Evolutionary conservation across 2,797 vertebrate genomes (phyloP).

Genomic region (Lophius americanus): DNA sequence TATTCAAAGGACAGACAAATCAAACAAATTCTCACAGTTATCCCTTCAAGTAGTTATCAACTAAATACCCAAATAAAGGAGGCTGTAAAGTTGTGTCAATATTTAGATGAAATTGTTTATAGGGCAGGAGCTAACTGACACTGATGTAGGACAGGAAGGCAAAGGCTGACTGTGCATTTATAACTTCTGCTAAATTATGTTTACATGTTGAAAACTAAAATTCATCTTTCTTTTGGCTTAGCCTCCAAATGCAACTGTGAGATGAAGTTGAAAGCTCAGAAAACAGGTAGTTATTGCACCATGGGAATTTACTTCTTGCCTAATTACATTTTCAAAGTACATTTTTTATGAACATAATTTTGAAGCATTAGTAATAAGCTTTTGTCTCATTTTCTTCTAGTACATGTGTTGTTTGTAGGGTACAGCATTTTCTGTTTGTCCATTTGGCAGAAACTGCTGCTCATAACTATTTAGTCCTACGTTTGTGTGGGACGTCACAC

Average conservation of each 20-base stretch:
- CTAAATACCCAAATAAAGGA: not conserved
- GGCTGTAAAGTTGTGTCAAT: conserved; percentile 27
- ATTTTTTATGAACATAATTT: not conserved
- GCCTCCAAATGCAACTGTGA: not conserved
- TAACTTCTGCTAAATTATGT: not conserved
- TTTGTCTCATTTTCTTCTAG: too few relatives aligned
- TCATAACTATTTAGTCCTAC: not conserved
- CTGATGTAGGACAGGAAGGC: not conserved
- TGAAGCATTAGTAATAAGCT: not conserved
- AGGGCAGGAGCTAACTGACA: not conserved
- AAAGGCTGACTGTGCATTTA: not conserved
- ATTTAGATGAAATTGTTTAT: conserved; percentile 36
- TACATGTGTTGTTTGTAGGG: too few relatives aligned
- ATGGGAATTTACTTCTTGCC: too few relatives aligned
- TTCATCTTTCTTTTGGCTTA: not conserved
- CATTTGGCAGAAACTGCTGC: conserved; percentile 12
- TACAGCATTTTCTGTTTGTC: not conserved
- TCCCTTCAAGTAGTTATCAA: not conserved
- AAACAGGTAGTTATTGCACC: too few relatives aligned
- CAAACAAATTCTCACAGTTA: conserved; percentile 9
- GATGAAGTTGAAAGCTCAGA: not conserved
- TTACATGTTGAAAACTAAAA: not conserved
- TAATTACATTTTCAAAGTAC: not conserved
- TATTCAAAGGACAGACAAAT: conserved; percentile 11
- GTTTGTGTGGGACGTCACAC: too few relatives aligned